Evolutionary conservation across 2,797 vertebrate genomes (phyloP).

Genomic region (Nasua narica): DNA sequence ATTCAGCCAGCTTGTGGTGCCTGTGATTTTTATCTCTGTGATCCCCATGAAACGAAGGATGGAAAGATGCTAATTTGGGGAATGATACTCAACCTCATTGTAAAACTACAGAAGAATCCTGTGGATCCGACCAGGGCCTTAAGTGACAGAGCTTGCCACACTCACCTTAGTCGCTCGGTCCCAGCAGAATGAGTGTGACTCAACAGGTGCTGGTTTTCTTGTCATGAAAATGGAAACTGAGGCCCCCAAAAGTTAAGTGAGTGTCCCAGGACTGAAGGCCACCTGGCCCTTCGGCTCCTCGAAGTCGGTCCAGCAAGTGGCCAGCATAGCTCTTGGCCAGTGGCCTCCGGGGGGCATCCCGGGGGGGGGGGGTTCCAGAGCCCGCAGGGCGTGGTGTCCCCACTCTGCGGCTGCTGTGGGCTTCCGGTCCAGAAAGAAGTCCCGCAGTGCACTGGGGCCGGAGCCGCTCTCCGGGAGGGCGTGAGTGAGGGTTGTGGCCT

Average conservation of each 20-base stretch:
- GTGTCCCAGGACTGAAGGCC: background rate
- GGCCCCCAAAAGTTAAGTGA: background rate
- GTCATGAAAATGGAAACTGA: background rate
- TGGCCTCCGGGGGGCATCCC: background rate
- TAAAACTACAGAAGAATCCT: background rate
- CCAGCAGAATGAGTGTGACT: background rate
- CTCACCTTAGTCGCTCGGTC: fast-evolving
- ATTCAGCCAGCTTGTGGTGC: background rate
- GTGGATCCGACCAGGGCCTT: fast-evolving
- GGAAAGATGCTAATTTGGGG: background rate
- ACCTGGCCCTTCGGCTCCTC: background rate
- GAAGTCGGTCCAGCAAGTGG: background rate
- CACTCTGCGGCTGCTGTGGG: fast-evolving
- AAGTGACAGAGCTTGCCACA: fast-evolving
- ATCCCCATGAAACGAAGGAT: background rate
- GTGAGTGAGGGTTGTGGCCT: fast-evolving
- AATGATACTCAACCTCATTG: background rate
- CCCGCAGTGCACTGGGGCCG: fast-evolving
- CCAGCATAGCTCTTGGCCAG: background rate
- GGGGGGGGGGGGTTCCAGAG: background rate
- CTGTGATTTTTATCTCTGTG: background rate
- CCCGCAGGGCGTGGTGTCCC: fast-evolving
- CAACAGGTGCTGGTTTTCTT: background rate
- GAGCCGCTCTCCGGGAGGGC: background rate
- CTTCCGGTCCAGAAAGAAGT: background rate